A percentile compares a stretch with the other conserved stretches of the same genome.
These are phyloP conservation scores for Eupithecia subfuscata DNA, from an alignment of 2,888 invertebrate genomes.

Conservation along the genomic window DNA sequence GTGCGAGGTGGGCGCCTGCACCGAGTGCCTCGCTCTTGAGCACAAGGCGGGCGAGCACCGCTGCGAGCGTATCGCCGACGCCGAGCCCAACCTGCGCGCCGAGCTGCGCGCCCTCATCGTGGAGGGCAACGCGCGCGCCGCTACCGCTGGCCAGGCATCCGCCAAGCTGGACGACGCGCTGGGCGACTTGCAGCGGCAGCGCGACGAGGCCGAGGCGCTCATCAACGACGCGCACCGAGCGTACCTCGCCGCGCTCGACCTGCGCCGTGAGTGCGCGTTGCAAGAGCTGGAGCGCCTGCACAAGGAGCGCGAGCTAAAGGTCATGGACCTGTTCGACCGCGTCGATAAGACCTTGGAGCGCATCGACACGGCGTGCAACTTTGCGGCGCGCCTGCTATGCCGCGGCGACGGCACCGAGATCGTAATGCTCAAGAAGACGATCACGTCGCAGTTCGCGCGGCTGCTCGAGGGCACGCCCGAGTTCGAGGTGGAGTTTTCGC, in stretches of 20 bases:
- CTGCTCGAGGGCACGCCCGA: slow-evolving; percentile 93
- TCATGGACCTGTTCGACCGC: slow-evolving; percentile 94
- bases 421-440: slow-evolving; percentile 91
- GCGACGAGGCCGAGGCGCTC: slow-evolving; percentile 92
- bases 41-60: slow-evolving; percentile 93
- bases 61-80: slow-evolving; percentile 91
- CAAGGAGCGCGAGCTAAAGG: slow-evolving; percentile 92
- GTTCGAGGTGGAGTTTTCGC: slow-evolving; percentile 89
- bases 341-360: slow-evolving; percentile 93
- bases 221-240: slow-evolving; percentile 92
- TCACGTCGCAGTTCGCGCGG: slow-evolving; percentile 90
- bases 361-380: slow-evolving; percentile 94
- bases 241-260: slow-evolving; percentile 92
- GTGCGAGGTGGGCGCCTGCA: slow-evolving; percentile 94
- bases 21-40: slow-evolving; percentile 92
- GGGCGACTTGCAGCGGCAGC: slow-evolving; percentile 93
- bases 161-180: slow-evolving; percentile 90
- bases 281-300: slow-evolving; percentile 90
- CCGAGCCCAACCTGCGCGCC: slow-evolving; percentile 90
- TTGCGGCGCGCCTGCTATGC: slow-evolving; percentile 91
- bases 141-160: slow-evolving; percentile 90
- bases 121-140: slow-evolving; percentile 90
- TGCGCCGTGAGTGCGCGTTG: slow-evolving; percentile 90
- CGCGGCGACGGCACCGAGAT: slow-evolving; percentile 94
- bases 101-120: slow-evolving; percentile 89